Evolutionary conservation across 2,888 invertebrate species (phyloP).

Genomic region (Pachliopta kotzebuea): DNA sequence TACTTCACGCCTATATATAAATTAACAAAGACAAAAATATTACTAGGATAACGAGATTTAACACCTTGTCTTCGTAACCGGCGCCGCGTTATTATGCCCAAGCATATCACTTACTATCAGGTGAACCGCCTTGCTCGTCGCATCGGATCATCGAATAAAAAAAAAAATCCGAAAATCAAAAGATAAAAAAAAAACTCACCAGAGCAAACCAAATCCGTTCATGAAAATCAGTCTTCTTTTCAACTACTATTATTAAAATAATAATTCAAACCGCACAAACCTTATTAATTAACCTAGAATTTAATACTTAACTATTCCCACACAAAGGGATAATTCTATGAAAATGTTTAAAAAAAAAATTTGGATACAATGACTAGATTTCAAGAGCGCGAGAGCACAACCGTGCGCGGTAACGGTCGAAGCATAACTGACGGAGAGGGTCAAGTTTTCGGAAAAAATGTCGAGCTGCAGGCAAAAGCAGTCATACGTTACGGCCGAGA

Average conservation of each 20-base stretch:
- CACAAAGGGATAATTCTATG: conserved; percentile 48
- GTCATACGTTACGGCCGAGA: conserved; percentile 77
- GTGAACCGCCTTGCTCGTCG: too few relatives aligned
- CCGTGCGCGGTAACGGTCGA: conserved; percentile 71
- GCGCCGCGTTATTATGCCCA: too few relatives aligned
- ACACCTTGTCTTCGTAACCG: too few relatives aligned
- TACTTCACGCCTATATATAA: background rate
- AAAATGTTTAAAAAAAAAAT: conserved; percentile 40
- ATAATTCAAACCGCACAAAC: conserved; percentile 44
- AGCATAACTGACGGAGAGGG: conserved; percentile 73
- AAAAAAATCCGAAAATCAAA: background rate
- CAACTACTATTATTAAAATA: conserved; percentile 33
- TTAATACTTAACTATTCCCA: conserved; percentile 37
- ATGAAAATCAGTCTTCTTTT: conserved; percentile 55
- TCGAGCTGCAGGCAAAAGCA: conserved; percentile 66
- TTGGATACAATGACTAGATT: conserved; percentile 78
- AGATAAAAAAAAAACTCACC: conserved; percentile 51
- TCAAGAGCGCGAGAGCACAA: conserved; percentile 61
- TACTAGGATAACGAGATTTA: too few relatives aligned
- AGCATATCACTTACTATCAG: too few relatives aligned
- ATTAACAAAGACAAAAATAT: too few relatives aligned
- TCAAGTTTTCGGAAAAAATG: conserved; percentile 72
- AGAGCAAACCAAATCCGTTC: conserved; percentile 77
- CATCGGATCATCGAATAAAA: background rate
- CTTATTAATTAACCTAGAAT: conserved; percentile 46